Evolutionary conservation across 2,888 invertebrate species (phyloP), one percentile per base, ranked within the genome.

Genomic region (Cryptocephalus primarius): DNA sequence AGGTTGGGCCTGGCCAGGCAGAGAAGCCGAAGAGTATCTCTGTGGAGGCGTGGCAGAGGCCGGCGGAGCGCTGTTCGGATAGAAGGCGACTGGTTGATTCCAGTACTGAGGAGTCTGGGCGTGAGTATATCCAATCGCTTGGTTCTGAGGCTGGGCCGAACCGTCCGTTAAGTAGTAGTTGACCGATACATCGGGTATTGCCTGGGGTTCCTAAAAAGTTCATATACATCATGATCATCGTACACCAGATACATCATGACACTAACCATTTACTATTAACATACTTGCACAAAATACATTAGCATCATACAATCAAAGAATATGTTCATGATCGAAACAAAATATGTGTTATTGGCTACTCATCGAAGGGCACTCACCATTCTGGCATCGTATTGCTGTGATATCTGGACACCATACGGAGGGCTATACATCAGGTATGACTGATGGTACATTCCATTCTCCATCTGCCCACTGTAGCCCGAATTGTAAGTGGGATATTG

Each of bases 391-490:
- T 57, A 70, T 22, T 62, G 62, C 14, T 63, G 62, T 33, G 62
- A 63, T 32, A 66, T 53, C 13, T 65, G 64, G 41, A 65, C 64
- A 53, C 65, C 67, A 4, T 66, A 64, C 9, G 67, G 63, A 8
- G 60, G 40, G 9, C 61, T 55, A 50, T 69, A 70, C 31, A 71
- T 61, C 36, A 69, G 55, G 47, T 64, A 68, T 1, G 66, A 63
- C 44, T 61, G 68, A 40, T 65, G 65, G 45, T 64, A 65, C 44
- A 62, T 50, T 10, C 40, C 43, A 31, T n/a, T 40, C 43, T 32
- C 39, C 32, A 34, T 43, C 11, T 38, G 33, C 9, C 43, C 39
- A 22, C 22, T 6, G 22, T 22, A 22, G 6, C 22, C 22, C 3
- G 22, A 22, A 22, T 22, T 22, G 22, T 22, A 22, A 22, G 22